Evolutionary conservation across 2,888 invertebrate genomes (phyloP).

Genomic region (Erynnis tages): DNA sequence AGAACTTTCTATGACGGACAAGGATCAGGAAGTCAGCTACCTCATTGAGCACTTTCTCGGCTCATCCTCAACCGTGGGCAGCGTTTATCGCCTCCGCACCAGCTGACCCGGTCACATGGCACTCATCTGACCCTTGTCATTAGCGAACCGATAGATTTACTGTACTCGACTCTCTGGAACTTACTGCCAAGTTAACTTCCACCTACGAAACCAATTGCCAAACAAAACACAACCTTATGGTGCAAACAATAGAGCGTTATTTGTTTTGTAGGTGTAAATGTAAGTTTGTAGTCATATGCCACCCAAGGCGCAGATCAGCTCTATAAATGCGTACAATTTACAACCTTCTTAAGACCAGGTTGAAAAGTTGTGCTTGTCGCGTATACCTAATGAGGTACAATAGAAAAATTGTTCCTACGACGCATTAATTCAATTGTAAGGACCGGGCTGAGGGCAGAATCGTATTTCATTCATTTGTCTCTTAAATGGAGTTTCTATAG

Average conservation of each 20-base stretch:
- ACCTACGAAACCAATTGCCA: neutral
- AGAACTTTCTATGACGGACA: too few relatives aligned
- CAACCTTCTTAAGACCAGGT: slow-evolving; percentile 68
- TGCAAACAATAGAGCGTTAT: neutral
- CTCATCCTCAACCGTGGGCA: slow-evolving; percentile 7
- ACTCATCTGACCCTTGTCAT: slow-evolving; percentile 46
- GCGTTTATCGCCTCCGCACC: slow-evolving; percentile 18
- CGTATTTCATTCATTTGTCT: slow-evolving; percentile 21
- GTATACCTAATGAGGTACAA: slow-evolving; percentile 50
- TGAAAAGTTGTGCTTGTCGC: slow-evolving; percentile 66
- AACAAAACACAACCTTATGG: neutral
- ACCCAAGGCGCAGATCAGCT: slow-evolving; percentile 66
- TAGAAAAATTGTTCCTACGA: slow-evolving; percentile 40
- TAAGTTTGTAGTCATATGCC: slow-evolving; percentile 41
- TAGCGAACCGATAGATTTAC: slow-evolving; percentile 72
- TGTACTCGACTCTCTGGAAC: slow-evolving; percentile 66
- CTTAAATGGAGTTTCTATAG: neutral
- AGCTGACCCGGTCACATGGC: slow-evolving; percentile 17
- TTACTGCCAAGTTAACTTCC: slow-evolving; percentile 41
- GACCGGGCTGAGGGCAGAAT: neutral
- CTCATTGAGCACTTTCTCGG: neutral
- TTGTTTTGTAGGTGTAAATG: neutral
- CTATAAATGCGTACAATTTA: slow-evolving; percentile 76
- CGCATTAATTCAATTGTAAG: slow-evolving; percentile 27
- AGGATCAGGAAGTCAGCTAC: neutral